These are phyloP conservation scores for Pimephales promelas DNA, from an alignment of 2,113 vertebrate species.

Conservation along the genomic window DNA sequence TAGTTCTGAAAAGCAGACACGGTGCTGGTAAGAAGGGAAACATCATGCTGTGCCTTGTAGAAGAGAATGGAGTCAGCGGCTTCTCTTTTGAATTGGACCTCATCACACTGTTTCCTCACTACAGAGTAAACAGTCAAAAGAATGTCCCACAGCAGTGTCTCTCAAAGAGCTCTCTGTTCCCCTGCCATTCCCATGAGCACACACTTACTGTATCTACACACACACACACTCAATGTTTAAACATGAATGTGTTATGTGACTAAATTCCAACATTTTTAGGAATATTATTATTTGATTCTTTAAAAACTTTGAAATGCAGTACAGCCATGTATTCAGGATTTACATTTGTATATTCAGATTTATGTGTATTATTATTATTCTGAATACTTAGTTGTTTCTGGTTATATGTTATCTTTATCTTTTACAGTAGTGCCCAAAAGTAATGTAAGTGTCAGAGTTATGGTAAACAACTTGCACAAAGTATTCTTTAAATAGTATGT, in stretches of 20 bases:
- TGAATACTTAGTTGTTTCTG: not conserved
- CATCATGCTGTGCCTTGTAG: conserved; percentile 31
- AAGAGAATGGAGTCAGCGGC: conserved; percentile 52
- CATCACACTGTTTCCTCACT: conserved; percentile 81
- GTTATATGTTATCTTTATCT: not conserved
- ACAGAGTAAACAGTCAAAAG: conserved; percentile 60
- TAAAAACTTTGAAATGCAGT: not conserved
- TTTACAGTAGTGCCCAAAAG: not conserved
- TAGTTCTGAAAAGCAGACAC: not conserved
- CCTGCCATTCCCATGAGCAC: conserved; percentile 68
- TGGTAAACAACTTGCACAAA: no score
- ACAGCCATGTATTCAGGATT: not conserved
- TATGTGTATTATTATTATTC: no score
- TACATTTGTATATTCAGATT: not conserved
- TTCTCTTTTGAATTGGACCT: conserved; percentile 74
- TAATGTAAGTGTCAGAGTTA: no score
- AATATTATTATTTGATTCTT: no score
- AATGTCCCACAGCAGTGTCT: conserved; percentile 51
- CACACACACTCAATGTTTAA: not conserved
- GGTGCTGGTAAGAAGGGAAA: not conserved
- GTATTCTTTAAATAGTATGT: no score
- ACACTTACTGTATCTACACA: conserved; percentile 37
- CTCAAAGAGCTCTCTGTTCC: conserved; percentile 86
- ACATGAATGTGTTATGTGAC: not conserved
- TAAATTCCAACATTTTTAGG: not conserved